Conservation (phyloP, 1,140 invertebrate genomes). For the Drosophila insularis region DNA sequence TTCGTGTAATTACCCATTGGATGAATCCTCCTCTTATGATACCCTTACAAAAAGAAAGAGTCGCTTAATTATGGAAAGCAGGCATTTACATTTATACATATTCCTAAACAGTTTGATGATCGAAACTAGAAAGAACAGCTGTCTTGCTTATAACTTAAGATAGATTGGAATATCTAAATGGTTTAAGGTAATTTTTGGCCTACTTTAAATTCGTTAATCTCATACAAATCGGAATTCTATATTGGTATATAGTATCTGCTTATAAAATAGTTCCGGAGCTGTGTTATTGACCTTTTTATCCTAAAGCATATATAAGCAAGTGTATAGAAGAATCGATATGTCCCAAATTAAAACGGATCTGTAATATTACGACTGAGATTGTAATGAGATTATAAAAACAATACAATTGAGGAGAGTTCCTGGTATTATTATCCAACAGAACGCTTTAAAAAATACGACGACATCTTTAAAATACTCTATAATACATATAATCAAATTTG, state of each 20-base stretch:
- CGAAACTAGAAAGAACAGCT: too few species aligned
- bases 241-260: too few species aligned
- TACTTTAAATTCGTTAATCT: too few species aligned
- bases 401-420: neutral
- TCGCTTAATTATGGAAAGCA: too few species aligned
- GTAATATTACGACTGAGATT: neutral
- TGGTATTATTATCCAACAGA: conserved; percentile 1
- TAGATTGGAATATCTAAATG: too few species aligned
- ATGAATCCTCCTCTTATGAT: conserved; percentile 3
- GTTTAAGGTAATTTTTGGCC: too few species aligned
- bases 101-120: too few species aligned
- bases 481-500: neutral
- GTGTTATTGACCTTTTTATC: neutral
- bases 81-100: too few species aligned
- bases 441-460: neutral
- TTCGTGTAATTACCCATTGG: conserved; percentile 8
- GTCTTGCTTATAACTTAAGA: too few species aligned
- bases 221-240: too few species aligned
- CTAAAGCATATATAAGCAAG: neutral
- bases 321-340: neutral
- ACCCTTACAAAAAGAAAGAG: neutral
- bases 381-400: conserved; percentile 1
- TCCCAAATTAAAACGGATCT: neutral
- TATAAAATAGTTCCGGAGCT: too few species aligned
- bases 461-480: neutral